These are phyloP conservation scores for Tachina grossa DNA, from an alignment of 2,888 invertebrate species.

Conservation along the genomic window DNA sequence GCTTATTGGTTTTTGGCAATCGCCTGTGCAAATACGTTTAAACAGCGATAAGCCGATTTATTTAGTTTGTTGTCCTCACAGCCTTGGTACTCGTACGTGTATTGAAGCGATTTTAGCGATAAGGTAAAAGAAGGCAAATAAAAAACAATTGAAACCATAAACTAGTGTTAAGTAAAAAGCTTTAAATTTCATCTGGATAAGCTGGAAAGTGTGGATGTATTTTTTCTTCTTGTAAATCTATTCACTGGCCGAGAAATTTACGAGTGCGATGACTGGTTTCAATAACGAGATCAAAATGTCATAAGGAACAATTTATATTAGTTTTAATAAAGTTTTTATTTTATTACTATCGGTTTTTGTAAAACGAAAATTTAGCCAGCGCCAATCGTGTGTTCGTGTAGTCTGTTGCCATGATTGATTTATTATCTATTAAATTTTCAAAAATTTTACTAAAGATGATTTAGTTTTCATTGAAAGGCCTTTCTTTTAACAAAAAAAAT, in stretches of 20 bases:
- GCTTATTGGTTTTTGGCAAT: constrained; percentile 83
- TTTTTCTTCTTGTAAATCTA: constrained; percentile 10
- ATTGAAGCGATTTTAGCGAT: background rate
- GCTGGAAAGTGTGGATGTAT: constrained; percentile 44
- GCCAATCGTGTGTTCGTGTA: no score
- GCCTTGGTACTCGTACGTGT: background rate
- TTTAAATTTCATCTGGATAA: constrained; percentile 55
- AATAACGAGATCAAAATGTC: background rate
- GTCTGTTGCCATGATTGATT: no score
- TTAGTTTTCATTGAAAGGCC: no score
- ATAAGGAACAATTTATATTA: background rate
- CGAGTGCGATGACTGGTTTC: background rate
- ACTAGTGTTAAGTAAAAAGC: constrained; percentile 60
- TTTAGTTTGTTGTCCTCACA: constrained; percentile 21
- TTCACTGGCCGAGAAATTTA: constrained; percentile 17
- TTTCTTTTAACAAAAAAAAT: no score
- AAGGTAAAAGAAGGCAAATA: background rate
- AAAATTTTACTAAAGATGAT: no score
- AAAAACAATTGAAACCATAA: constrained; percentile 56
- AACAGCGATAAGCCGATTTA: constrained; percentile 77
- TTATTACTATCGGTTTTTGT: background rate
- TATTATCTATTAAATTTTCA: no score
- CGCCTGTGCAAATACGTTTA: constrained; percentile 82
- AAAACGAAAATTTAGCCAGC: no score
- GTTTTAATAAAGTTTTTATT: background rate